Percentiles rank a stretch among this genome's conserved stretches.
phyloP scores from a whole-genome alignment of 2,113 vertebrate genomes.

The Plecturocebus donacophilus region DNA sequence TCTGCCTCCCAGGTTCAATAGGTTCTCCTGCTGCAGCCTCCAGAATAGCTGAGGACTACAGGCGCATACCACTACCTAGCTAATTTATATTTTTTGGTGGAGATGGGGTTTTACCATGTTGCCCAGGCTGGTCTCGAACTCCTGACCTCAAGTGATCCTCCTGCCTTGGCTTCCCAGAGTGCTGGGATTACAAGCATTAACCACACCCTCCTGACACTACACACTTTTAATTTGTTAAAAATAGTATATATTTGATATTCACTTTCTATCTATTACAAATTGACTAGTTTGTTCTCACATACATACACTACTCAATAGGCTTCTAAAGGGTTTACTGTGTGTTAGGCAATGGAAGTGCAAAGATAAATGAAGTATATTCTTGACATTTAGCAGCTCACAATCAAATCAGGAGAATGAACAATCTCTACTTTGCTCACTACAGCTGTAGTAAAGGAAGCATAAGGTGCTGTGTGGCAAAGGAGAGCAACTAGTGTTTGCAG shows the following conservation, averaged over 20 bases:
- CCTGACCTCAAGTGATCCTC: too few relatives aligned
- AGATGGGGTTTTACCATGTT: too few relatives aligned
- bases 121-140: too few relatives aligned
- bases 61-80: rapidly evolving
- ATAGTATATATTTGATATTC: neutral
- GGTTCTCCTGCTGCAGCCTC: too few relatives aligned
- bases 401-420: neutral
- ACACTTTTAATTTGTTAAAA: neutral
- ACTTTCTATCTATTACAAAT: neutral
- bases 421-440: neutral
- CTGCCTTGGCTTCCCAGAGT: too few relatives aligned
- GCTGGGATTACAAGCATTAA: too few relatives aligned
- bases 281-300: neutral
- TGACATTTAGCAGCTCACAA: neutral
- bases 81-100: too few relatives aligned
- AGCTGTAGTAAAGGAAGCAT: neutral
- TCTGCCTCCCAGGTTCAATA: too few relatives aligned
- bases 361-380: neutral
- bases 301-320: neutral
- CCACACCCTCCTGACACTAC: too few relatives aligned
- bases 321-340: neutral
- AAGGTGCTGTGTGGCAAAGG: neutral
- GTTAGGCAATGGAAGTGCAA: neutral
- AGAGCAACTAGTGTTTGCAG: neutral
- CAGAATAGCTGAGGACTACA: too few relatives aligned